Evolutionary conservation across 1,140 invertebrate species (phyloP), one percentile per base, ranked within the genome.

Genomic region (Neodiprion fabricii): DNA sequence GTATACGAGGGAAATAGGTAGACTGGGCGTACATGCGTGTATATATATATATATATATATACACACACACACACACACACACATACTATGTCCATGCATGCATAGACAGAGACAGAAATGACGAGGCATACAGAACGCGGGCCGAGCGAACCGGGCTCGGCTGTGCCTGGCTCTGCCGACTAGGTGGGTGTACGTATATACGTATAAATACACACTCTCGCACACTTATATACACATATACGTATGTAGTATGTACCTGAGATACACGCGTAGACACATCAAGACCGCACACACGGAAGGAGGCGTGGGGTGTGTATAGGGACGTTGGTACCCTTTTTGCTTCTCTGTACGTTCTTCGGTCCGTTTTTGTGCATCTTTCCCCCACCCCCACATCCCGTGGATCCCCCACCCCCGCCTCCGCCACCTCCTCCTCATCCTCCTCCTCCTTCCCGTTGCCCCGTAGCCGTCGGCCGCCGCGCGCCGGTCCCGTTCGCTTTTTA

Each of bases 281-380:
- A 40, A 40, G 28, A 40, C 28, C 5, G 28, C 28, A 65, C 2
- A 65, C 17, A 40, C 61, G 61, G 12, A 65, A 14, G 61, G 12
- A 65, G 61, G 7, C 1, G 61, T 7, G 61, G 1, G 61, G 12
- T 1, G 17, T 14, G 17, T 17, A 7, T 65, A 3, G 12, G 67
- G 67, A 23, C 12, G 12, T 69, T 14, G 40, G 40, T 69, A 69
- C 77, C 70, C 80, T 82, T 77, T 84, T 83, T 83, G 82, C 81
- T 83, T 81, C 79, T 81, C 79, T 81, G 78, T 82, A 79, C 78
- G 81, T 82, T 84, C 79, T 77, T 81, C 80, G 80, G 82, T 85
- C 80, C 80, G 83, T 86, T 85, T 86, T 84, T 85, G 84, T 84
- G 81, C 80, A 84, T 84, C 84, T 83, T 84, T 79, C 23, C 11